Evolutionary conservation across 2,797 vertebrate species (phyloP).

Genomic region (Cetoscarus ocellatus): DNA sequence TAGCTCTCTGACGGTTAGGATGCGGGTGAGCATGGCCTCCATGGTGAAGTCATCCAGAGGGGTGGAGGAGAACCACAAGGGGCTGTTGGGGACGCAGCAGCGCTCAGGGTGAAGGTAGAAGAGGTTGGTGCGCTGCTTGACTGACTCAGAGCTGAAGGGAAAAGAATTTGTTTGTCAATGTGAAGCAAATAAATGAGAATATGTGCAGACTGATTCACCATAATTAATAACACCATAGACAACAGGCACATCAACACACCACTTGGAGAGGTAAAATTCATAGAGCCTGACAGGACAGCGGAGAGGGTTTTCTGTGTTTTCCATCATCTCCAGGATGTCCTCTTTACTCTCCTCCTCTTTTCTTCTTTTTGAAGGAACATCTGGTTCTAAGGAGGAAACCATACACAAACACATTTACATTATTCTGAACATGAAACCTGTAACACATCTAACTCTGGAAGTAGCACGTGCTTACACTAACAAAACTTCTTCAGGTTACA

Average conservation of each 20-base stretch:
- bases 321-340: slow-evolving; percentile 93
- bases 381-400: slow-evolving; percentile 63
- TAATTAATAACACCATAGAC: neutral
- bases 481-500: too few species aligned
- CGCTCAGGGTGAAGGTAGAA: slow-evolving; percentile 98
- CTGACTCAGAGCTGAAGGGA: slow-evolving; percentile 90
- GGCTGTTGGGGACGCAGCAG: slow-evolving; percentile 97
- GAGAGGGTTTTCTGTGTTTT: slow-evolving; percentile 94
- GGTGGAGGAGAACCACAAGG: slow-evolving; percentile 95
- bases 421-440: too few species aligned
- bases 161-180: neutral
- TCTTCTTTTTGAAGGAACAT: slow-evolving; percentile 88
- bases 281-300: slow-evolving; percentile 97
- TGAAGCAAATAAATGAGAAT: neutral
- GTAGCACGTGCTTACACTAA: too few species aligned
- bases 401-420: neutral
- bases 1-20: slow-evolving; percentile 95
- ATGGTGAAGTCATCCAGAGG: slow-evolving; percentile 92
- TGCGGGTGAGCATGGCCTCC: slow-evolving; percentile 96
- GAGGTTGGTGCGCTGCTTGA: slow-evolving; percentile 95
- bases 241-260: too few species aligned
- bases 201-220: neutral
- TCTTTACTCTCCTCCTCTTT: slow-evolving; percentile 89
- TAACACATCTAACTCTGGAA: too few species aligned
- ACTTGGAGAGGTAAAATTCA: slow-evolving; percentile 98